phyloP scores from a whole-genome alignment of 2,113 vertebrate species.

The Gymnorhina tibicen region DNA sequence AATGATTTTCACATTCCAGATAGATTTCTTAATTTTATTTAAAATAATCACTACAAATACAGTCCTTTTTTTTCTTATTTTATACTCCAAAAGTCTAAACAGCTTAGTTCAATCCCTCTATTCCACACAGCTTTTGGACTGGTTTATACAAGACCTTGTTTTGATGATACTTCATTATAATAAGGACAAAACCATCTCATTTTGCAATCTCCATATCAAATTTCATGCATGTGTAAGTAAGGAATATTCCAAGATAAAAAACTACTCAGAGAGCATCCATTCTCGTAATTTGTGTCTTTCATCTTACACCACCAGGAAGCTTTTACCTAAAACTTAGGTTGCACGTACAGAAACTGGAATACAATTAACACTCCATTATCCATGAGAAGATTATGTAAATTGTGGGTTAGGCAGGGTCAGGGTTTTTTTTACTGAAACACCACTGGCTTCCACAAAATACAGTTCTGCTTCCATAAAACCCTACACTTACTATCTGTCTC shows the following conservation, averaged over 20 bases:
- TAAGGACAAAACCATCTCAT: neutral
- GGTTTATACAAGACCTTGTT: neutral
- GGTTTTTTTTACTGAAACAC: neutral
- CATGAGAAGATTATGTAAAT: conserved; percentile 24
- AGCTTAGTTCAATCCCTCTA: neutral
- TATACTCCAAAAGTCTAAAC: neutral
- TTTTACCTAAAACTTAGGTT: neutral
- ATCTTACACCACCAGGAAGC: neutral
- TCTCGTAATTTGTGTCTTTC: neutral
- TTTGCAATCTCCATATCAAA: neutral
- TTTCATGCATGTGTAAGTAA: neutral
- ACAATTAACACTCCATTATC: neutral
- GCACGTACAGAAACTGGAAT: neutral
- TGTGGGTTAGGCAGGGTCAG: neutral
- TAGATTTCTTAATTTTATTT: neutral
- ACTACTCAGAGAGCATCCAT: neutral
- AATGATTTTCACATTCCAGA: neutral
- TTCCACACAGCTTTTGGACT: neutral
- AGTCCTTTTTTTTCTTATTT: neutral
- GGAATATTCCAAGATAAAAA: neutral
- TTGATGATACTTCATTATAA: neutral
- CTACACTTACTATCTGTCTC: neutral
- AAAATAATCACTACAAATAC: neutral
- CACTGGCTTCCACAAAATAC: neutral
- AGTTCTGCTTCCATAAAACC: neutral